Percentiles rank a stretch among this genome's conserved stretches.
These are phyloP conservation scores for Cuniculus paca DNA, from an alignment of 2,797 vertebrate species.

Conservation along the genomic window DNA sequence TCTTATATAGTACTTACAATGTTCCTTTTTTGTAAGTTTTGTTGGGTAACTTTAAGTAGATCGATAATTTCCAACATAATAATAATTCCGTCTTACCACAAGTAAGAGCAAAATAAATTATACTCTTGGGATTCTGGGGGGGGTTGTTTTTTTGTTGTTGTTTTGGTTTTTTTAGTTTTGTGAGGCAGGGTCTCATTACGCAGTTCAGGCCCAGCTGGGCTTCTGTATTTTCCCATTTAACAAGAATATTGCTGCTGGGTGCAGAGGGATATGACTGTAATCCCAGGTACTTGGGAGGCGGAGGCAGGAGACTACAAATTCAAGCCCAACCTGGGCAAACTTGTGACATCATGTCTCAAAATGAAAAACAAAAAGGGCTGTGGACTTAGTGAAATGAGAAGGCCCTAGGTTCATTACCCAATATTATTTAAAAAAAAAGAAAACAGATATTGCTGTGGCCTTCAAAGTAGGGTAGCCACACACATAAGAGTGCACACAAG, in stretches of 20 bases:
- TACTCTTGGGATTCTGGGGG: background rate
- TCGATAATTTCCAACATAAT: background rate
- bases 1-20: background rate
- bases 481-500: background rate
- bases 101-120: conserved; percentile 47
- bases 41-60: background rate
- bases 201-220: background rate
- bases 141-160: no score
- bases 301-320: background rate
- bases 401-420: background rate
- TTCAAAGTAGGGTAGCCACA: background rate
- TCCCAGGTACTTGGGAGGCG: background rate
- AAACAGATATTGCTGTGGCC: background rate
- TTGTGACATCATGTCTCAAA: background rate
- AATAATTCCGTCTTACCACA: conserved; percentile 8
- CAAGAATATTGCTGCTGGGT: background rate
- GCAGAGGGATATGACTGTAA: background rate
- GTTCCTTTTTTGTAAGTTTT: conserved; percentile 38
- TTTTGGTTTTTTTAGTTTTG: no score
- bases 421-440: background rate
- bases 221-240: background rate
- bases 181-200: background rate
- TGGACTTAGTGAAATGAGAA: background rate
- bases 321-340: background rate
- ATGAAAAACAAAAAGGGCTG: background rate